Evolutionary conservation across 2,888 invertebrate genomes (phyloP).

Genomic region (Nasonovia ribisnigri): DNA sequence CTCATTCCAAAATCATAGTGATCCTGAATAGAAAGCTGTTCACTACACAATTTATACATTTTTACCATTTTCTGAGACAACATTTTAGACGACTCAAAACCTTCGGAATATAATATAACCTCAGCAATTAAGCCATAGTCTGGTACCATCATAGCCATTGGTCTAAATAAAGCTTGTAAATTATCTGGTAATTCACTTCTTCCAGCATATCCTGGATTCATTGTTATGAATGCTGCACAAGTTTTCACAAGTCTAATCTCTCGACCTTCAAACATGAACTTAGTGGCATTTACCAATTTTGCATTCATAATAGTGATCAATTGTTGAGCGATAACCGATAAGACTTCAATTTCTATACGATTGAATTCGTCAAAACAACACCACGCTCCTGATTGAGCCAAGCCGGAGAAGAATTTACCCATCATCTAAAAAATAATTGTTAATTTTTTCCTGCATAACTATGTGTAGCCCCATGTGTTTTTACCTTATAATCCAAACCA

Average conservation of each 20-base stretch:
- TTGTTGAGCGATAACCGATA: slow-evolving; percentile 87
- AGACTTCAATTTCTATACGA: slow-evolving; percentile 84
- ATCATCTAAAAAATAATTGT: slow-evolving; percentile 77
- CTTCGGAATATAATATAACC: slow-evolving; percentile 94
- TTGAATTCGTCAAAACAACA: slow-evolving; percentile 90
- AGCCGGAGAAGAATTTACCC: slow-evolving; percentile 77
- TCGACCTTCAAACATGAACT: slow-evolving; percentile 89
- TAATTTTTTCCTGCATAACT: neutral
- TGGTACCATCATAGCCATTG: slow-evolving; percentile 98
- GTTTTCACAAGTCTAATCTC: slow-evolving; percentile 84
- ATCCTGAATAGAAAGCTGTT: slow-evolving; percentile 92
- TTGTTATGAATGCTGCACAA: slow-evolving; percentile 93
- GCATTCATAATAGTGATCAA: slow-evolving; percentile 81
- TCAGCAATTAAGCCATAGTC: slow-evolving; percentile 98
- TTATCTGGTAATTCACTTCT: slow-evolving; percentile 95
- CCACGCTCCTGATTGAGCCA: slow-evolving; percentile 91
- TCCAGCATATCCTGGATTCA: slow-evolving; percentile 97
- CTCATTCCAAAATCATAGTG: slow-evolving; percentile 98
- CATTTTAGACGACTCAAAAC: slow-evolving; percentile 88
- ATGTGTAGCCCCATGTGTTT: neutral
- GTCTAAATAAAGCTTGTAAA: slow-evolving; percentile 91
- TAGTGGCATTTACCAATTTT: slow-evolving; percentile 76
- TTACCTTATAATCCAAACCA: slow-evolving; percentile 90
- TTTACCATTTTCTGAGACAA: slow-evolving; percentile 93
- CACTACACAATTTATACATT: slow-evolving; percentile 93